phyloP scores from a whole-genome alignment of 2,797 vertebrate species.

The Manis crassicaudata region DNA sequence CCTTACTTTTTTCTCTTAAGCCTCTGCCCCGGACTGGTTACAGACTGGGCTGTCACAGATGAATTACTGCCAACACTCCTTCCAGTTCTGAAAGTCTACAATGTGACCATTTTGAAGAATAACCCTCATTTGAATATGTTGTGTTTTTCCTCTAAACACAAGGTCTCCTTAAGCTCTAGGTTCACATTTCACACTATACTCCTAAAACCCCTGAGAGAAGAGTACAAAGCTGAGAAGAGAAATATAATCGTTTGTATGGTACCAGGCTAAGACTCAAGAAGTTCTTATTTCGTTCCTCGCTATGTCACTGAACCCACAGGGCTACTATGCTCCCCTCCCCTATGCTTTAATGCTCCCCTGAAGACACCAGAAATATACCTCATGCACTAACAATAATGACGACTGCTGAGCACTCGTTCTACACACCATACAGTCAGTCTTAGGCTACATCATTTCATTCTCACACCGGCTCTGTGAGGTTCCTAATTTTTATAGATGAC shows the following conservation, averaged over 20 bases:
- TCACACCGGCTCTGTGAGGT: neutral
- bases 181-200: conserved; percentile 33
- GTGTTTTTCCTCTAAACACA: neutral
- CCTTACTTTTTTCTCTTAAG: conserved; percentile 46
- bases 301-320: neutral
- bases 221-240: conserved; percentile 10
- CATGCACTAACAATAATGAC: neutral
- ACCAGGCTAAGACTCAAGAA: neutral
- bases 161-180: conserved; percentile 28
- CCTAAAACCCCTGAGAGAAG: conserved; percentile 29
- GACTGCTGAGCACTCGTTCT: neutral
- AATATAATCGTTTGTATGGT: neutral
- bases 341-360: neutral
- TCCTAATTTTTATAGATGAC: conserved; percentile 28
- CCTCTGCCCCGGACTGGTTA: neutral
- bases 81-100: conserved; percentile 25
- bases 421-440: neutral
- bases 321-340: neutral
- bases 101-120: neutral
- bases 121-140: neutral
- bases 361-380: neutral
- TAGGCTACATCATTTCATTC: neutral
- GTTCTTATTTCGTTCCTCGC: neutral
- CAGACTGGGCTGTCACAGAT: neutral
- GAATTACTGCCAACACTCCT: neutral